A percentile compares a stretch with the other conserved stretches of the same genome.
phyloP scores from a whole-genome alignment of 2,113 vertebrate species.

The Pangasianodon hypophthalmus region DNA sequence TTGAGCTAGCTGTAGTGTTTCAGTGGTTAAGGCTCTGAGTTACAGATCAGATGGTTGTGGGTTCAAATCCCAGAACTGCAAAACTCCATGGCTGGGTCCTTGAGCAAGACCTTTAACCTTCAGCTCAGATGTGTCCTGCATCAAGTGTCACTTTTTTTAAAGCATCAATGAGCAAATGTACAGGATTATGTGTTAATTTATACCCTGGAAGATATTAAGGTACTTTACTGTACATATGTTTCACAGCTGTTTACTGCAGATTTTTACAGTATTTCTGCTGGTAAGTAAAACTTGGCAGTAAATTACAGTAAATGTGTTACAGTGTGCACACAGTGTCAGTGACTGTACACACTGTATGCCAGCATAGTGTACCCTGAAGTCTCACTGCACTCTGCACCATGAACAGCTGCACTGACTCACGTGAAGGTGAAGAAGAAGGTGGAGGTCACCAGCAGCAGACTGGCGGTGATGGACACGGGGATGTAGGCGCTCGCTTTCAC shows the following conservation, averaged over 20 bases:
- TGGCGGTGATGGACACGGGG: constrained; percentile 89
- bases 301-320: neutral
- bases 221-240: neutral
- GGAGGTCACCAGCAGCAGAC: constrained; percentile 87
- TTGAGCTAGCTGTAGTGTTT: neutral
- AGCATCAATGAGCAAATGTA: neutral
- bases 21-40: neutral
- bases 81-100: neutral
- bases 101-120: neutral
- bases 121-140: neutral
- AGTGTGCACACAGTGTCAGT: neutral
- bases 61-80: neutral
- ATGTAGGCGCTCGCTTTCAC: constrained; percentile 76
- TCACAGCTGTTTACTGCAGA: neutral
- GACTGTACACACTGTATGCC: no score
- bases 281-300: no score
- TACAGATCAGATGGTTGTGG: no score
- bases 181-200: neutral
- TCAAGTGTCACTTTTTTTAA: neutral
- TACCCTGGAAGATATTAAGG: neutral
- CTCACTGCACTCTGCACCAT: neutral
- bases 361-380: neutral
- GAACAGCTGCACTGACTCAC: constrained; percentile 75
- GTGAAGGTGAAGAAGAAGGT: constrained; percentile 97
- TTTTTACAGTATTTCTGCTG: neutral